Base-by-base conservation (phyloP, 2,113 vertebrate genomes). In the Semnopithecus entellus region DNA sequence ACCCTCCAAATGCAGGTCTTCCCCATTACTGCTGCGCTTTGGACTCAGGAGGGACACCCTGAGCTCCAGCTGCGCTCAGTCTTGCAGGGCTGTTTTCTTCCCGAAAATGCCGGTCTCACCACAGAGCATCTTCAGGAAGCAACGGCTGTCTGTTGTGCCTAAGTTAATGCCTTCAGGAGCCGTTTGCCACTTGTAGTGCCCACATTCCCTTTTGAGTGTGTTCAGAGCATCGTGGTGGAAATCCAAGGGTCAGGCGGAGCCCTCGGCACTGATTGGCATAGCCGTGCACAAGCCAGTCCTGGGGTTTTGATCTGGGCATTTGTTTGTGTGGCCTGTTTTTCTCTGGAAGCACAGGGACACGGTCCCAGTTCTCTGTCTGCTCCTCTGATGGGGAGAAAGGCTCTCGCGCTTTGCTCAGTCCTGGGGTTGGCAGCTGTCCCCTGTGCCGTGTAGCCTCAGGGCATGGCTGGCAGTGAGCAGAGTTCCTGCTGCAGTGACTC, bases 151-250 rank as follows among this genome's bases (percentile, higher is more conserved):
- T 91, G 59, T 27, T 20, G 13, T 6, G 73, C 27, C 25, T 50
- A 35, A 5, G 3, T 1, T 1, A 1, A 1, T 23, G 0, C 16
- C 40, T 3, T 30, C 9, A 6, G 50, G 32, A 52, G 18, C 0
- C 23, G 14, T 45, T 18, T 22, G 32, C 17, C 22, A 18, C 22
- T 38, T 22, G 1, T 11, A n/a, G 25, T n/a, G 12, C 52, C 66
- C 22, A 13, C 43, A 25, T 75, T 72, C 10, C 1, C 25, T 40
- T 13, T 57, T 0, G 6, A 17, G 25, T 8, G 25, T 43, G 43
- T 75, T 76, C 17, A 14, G 88, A 55, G 35, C 0, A 3, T 68
- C 45, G 7, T 73, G n/a, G 45, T 64, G 72, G 75, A 93, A 68
- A 14, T 30, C 12, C 9, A 35, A 8, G 1, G 1, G 32, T 18